These are phyloP conservation scores for Balaeniceps rex DNA, from an alignment of 2,113 vertebrate genomes.

Conservation along the genomic window DNA sequence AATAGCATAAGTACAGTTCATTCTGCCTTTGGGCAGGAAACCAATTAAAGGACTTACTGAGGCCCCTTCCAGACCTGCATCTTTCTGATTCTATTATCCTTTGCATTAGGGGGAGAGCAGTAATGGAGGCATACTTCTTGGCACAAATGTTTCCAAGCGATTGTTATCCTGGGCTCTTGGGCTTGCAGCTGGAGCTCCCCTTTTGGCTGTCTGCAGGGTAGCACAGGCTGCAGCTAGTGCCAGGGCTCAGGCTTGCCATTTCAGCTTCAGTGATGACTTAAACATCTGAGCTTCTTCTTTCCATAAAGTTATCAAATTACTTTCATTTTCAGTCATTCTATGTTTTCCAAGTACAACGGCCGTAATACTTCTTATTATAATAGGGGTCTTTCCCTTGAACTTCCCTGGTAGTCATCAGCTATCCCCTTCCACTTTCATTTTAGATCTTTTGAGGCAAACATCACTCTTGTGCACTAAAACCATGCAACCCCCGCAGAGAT, in stretches of 20 bases:
- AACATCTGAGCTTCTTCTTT: background rate
- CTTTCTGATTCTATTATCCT: constrained; percentile 40
- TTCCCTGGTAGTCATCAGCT: background rate
- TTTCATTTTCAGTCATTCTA: background rate
- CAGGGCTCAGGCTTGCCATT: background rate
- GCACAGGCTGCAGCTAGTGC: background rate
- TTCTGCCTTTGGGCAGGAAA: constrained; percentile 38
- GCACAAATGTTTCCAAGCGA: background rate
- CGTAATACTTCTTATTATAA: background rate
- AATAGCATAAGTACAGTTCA: background rate
- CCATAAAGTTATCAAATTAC: background rate
- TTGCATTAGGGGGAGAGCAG: constrained; percentile 24
- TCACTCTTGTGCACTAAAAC: background rate
- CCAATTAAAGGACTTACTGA: constrained; percentile 11
- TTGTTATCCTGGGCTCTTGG: background rate
- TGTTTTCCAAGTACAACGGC: background rate
- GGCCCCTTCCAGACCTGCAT: constrained; percentile 12
- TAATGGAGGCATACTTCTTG: constrained; percentile 25
- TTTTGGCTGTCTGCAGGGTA: background rate
- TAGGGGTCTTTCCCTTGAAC: background rate
- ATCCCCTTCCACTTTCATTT: background rate
- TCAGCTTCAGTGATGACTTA: background rate
- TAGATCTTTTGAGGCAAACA: background rate
- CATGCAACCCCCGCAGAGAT: background rate
- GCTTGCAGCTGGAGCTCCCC: background rate